These are phyloP conservation scores for Eupeodes luniger DNA, from an alignment of 2,888 invertebrate species.

Conservation along the genomic window DNA sequence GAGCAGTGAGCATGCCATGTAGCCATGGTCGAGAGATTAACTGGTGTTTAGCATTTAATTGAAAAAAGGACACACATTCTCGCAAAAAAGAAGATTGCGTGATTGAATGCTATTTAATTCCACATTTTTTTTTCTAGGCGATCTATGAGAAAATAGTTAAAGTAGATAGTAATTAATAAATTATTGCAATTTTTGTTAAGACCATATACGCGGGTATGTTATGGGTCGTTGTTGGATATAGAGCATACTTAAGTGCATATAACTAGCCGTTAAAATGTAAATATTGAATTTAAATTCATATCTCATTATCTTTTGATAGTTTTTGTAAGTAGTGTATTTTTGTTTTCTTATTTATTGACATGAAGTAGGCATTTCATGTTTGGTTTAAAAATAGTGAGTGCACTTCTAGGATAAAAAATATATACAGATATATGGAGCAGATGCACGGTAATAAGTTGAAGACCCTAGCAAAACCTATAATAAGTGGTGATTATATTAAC, in stretches of 20 bases:
- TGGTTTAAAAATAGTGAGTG: background rate
- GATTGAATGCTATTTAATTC: constrained; percentile 69
- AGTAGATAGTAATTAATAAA: constrained; percentile 15
- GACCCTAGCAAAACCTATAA: background rate
- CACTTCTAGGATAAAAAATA: background rate
- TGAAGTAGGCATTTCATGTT: constrained; percentile 22
- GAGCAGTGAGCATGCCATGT: constrained; percentile 55
- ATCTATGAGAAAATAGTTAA: constrained; percentile 72
- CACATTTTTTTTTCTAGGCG: constrained; percentile 54
- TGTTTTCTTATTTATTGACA: constrained; percentile 37
- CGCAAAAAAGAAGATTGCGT: constrained; percentile 57
- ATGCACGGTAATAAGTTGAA: background rate
- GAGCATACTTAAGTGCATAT: constrained; percentile 1
- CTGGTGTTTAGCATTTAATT: constrained; percentile 58
- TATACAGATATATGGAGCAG: constrained; percentile 5
- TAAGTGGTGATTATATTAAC: background rate
- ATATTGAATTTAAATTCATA: constrained; percentile 45
- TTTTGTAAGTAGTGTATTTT: background rate
- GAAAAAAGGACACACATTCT: background rate
- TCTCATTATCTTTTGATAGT: constrained; percentile 53
- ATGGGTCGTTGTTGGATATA: background rate
- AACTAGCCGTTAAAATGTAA: constrained; percentile 68
- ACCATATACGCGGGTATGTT: no score
- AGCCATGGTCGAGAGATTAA: constrained; percentile 67
- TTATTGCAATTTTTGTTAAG: background rate